Conservation (phyloP, 2,797 vertebrate genomes). For the Notolepis coatsorum region DNA sequence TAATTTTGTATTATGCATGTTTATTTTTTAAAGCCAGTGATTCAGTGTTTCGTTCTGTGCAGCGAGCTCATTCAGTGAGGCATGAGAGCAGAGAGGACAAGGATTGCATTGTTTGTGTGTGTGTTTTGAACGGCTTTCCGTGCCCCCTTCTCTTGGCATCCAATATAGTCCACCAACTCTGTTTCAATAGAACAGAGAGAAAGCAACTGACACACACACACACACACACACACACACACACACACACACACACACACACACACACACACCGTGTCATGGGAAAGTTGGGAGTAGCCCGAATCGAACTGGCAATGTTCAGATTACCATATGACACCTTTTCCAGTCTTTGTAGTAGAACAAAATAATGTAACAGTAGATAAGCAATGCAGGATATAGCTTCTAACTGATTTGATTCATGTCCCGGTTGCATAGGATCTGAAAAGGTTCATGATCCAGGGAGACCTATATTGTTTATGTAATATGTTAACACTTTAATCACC, state of each 20-base stretch:
- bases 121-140: neutral
- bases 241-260: neutral
- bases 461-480: too few species aligned
- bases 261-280: too few species aligned
- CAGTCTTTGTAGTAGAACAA: too few species aligned
- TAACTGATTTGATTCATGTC: neutral
- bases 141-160: neutral
- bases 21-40: too few species aligned
- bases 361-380: too few species aligned
- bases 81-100: constrained; percentile 7
- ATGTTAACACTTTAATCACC: too few species aligned
- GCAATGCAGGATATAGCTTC: too few species aligned
- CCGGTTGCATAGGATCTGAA: neutral
- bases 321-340: too few species aligned
- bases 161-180: neutral
- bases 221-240: neutral
- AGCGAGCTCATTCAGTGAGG: neutral
- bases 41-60: neutral
- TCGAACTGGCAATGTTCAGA: too few species aligned
- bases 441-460: neutral
- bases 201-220: neutral
- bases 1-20: too few species aligned
- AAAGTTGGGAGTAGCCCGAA: too few species aligned
- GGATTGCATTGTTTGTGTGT: constrained; percentile 17
- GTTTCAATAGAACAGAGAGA: neutral